Base-by-base conservation (phyloP, 2,113 vertebrate species). In the Plestiodon gilberti region DNA sequence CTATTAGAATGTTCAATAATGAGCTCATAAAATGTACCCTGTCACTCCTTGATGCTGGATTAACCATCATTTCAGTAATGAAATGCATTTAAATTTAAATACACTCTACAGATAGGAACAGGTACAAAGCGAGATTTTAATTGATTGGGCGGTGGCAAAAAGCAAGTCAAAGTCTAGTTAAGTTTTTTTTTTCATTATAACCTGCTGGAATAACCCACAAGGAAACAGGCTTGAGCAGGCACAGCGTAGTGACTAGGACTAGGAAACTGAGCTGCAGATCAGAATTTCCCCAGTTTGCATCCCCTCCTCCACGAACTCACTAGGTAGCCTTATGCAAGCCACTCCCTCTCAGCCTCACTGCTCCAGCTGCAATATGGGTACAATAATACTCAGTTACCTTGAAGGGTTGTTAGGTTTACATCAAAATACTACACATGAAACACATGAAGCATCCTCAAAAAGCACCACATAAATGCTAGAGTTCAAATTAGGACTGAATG, bases 41-140 rank as follows among this genome's bases (percentile, higher is more conserved):
- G 28, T 91, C 91, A 1, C 87, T 86, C 91, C 79, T 90, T 81
- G 91, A 93, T 82, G 78, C 57, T 84, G 3, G 28, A n/a, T 80
- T 75, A 90, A 80, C 62, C 76, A 89, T 83, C 80, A 69, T 83
- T 83, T 30, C 86, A 38, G 33, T 38, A 94, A 94, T 90, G 87
- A 92, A 93, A 90, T 23, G 83, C 40, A 77, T 67, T 93, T 91
- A 93, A 90, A 89, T 65, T 33, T 82, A 64, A 86, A 28, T 28
- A 40, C 89, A 81, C 15, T 84, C 86, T 43, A 90, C 52, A 90
- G 79, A 62, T 71, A 33, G 57, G 59, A 90, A 84, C 75, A 28
- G 79, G 82, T 70, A 87, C 17, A 82, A 87, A 65, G 1, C 28
- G 2, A 67, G 4, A 4, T 40, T 78, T 83, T 2, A 62, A 85